A percentile compares a stretch with the other conserved stretches of the same genome.
phyloP scores from a whole-genome alignment of 2,113 vertebrate species.

The Phycodurus eques region DNA sequence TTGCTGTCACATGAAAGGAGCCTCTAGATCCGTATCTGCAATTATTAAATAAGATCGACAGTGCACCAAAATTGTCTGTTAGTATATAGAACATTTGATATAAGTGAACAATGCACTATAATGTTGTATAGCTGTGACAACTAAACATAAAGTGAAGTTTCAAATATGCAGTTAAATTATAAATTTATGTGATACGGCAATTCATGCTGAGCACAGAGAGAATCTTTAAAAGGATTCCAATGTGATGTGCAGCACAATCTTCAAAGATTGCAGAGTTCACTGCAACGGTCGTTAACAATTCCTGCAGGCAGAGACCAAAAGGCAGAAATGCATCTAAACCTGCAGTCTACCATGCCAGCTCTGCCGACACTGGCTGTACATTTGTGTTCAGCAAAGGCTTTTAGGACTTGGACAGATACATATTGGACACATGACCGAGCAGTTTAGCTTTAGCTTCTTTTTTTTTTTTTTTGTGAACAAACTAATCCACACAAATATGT shows the following conservation, averaged over 20 bases:
- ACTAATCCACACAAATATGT: background rate
- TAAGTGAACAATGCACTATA: slow-evolving; percentile 2
- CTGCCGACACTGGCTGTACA: slow-evolving; percentile 36
- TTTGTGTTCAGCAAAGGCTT: slow-evolving; percentile 26
- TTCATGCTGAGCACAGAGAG: slow-evolving; percentile 10
- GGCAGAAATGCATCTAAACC: slow-evolving; percentile 29
- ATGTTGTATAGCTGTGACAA: background rate
- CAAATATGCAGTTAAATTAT: slow-evolving; percentile 3
- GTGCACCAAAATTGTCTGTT: background rate
- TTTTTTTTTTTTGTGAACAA: background rate
- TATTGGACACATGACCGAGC: background rate
- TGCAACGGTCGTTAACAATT: slow-evolving; percentile 29
- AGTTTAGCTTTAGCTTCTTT: background rate
- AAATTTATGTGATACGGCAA: slow-evolving; percentile 18
- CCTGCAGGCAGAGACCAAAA: slow-evolving; percentile 13
- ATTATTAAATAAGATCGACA: background rate
- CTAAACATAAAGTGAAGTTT: background rate
- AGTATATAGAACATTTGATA: background rate
- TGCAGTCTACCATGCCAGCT: slow-evolving; percentile 30
- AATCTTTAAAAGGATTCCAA: slow-evolving; percentile 26
- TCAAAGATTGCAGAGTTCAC: slow-evolving; percentile 44
- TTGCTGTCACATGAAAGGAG: slow-evolving; percentile 14
- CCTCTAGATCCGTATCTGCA: background rate
- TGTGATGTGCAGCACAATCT: slow-evolving; percentile 12
- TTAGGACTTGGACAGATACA: background rate